phyloP scores from a whole-genome alignment of 2,888 invertebrate genomes.

The Minunthozetes semirufus region DNA sequence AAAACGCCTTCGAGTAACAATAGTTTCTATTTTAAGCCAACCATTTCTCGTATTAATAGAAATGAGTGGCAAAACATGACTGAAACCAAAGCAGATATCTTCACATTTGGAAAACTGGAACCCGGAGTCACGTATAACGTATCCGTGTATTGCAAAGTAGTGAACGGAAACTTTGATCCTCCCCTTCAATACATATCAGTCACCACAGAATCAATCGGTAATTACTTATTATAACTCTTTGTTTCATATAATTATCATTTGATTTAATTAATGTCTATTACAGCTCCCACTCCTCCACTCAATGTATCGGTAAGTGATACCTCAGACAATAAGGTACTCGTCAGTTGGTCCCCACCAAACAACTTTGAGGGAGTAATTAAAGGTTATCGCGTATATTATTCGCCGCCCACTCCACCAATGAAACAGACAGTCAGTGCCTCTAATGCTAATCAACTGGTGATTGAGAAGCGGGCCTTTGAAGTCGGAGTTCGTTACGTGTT shows the following conservation, averaged over 20 bases:
- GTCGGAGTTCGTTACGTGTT: constrained; percentile 61
- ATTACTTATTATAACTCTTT: not conserved
- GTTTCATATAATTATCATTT: not conserved
- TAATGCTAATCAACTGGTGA: constrained; percentile 52
- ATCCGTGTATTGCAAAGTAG: constrained; percentile 64
- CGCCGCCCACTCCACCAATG: constrained; percentile 58
- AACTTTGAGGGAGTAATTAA: constrained; percentile 59
- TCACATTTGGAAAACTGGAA: constrained; percentile 58
- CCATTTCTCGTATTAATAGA: constrained; percentile 48
- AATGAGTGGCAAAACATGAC: constrained; percentile 57
- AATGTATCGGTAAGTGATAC: constrained; percentile 60
- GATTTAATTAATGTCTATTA: constrained; percentile 39
- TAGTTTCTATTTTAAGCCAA: constrained; percentile 61
- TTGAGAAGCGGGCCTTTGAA: constrained; percentile 53
- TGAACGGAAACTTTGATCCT: constrained; percentile 56
- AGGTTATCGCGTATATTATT: constrained; percentile 60
- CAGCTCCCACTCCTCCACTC: constrained; percentile 63
- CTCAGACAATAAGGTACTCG: constrained; percentile 59
- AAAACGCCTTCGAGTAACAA: constrained; percentile 49
- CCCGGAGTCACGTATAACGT: constrained; percentile 71
- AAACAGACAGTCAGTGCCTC: constrained; percentile 48
- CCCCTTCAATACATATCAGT: constrained; percentile 59
- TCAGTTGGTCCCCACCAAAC: constrained; percentile 63
- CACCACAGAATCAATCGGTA: constrained; percentile 62
- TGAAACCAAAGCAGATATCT: constrained; percentile 60